phyloP scores from a whole-genome alignment of 2,888 invertebrate species.

The Spialia ferax region DNA sequence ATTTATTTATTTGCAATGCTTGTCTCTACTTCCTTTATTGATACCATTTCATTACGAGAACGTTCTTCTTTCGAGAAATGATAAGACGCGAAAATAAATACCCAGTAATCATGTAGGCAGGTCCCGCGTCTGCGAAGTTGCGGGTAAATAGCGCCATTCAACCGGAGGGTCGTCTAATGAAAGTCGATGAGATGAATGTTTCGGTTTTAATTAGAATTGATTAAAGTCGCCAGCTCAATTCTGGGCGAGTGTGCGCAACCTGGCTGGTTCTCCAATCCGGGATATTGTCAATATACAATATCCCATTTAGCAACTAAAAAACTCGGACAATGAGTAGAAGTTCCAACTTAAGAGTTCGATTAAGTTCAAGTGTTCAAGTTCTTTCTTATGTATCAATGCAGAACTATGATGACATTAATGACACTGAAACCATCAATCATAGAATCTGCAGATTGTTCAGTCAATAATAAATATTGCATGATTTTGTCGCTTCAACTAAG shows the following conservation, averaged over 20 bases:
- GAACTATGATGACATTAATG: too few relatives aligned
- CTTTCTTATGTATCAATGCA: too few relatives aligned
- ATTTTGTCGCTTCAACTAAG: too few relatives aligned
- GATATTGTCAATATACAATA: background rate
- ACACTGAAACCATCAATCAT: too few relatives aligned
- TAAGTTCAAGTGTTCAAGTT: background rate
- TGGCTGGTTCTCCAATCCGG: constrained; percentile 19
- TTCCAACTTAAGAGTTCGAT: background rate
- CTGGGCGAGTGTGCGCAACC: constrained; percentile 42
- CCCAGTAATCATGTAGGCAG: constrained; percentile 42
- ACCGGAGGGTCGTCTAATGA: constrained; percentile 69
- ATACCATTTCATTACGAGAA: background rate
- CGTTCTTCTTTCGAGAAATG: background rate
- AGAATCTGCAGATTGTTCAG: too few relatives aligned
- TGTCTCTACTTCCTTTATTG: background rate
- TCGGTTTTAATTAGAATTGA: constrained; percentile 64
- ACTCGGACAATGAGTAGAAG: background rate
- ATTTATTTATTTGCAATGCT: background rate
- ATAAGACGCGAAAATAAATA: constrained; percentile 34
- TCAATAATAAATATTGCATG: too few relatives aligned
- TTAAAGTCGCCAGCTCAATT: constrained; percentile 58
- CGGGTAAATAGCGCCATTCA: constrained; percentile 60
- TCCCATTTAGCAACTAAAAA: background rate
- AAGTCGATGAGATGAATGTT: constrained; percentile 73
- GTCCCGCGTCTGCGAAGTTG: constrained; percentile 59